phyloP scores from a whole-genome alignment of 2,797 vertebrate species.

The Megalops cyprinoides region DNA sequence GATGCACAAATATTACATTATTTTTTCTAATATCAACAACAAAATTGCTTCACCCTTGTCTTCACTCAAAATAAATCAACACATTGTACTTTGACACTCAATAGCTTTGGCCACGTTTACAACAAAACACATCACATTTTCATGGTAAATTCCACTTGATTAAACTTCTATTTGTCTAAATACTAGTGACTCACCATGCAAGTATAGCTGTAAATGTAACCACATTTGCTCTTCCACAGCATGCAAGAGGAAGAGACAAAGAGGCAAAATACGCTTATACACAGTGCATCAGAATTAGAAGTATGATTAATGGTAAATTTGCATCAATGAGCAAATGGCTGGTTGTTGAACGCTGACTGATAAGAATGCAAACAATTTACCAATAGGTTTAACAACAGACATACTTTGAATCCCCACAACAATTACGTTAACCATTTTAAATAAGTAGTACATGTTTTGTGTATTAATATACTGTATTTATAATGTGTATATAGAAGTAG shows the following conservation, averaged over 20 bases:
- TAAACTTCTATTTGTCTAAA: not conserved
- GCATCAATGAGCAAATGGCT: not conserved
- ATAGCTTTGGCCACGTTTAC: constrained; percentile 21
- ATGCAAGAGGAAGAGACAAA: constrained; percentile 12
- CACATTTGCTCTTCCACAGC: not conserved
- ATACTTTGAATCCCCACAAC: constrained; percentile 20
- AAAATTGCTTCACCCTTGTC: constrained; percentile 22
- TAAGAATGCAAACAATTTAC: constrained; percentile 3
- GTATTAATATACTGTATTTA: not conserved
- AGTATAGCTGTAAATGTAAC: constrained; percentile 12
- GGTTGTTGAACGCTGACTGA: not conserved
- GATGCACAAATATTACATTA: not conserved
- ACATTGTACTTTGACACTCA: constrained; percentile 20
- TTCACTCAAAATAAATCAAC: constrained; percentile 23
- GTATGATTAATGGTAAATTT: not conserved
- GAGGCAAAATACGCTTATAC: constrained; percentile 8
- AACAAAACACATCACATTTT: constrained; percentile 20
- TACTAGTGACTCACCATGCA: constrained; percentile 18
- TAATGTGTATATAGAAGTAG: constrained; percentile 3
- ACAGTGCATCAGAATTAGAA: constrained; percentile 13
- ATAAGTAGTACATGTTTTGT: not conserved
- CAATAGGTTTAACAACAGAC: constrained; percentile 1
- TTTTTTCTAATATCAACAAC: constrained; percentile 18
- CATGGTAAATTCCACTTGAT: constrained; percentile 16
- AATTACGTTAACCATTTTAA: not conserved